These are phyloP conservation scores for Melanerpes formicivorus DNA, from an alignment of 2,113 vertebrate genomes.

Conservation along the genomic window DNA sequence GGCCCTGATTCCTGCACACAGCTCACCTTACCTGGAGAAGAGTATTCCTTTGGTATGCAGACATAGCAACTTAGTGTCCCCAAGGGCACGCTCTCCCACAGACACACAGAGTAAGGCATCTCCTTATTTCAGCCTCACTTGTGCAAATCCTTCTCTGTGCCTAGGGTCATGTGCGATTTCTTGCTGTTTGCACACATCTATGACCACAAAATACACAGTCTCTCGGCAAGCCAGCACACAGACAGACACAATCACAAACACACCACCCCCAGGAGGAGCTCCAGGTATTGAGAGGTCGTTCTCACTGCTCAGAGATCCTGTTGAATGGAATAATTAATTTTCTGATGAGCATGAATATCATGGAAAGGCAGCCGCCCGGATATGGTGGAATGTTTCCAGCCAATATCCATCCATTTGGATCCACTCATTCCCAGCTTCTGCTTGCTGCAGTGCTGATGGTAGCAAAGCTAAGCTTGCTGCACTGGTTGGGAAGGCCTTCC, in stretches of 20 bases:
- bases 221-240: neutral
- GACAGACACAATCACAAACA: neutral
- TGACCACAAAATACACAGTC: neutral
- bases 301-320: neutral
- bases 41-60: neutral
- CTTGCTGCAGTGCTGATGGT: constrained; percentile 33
- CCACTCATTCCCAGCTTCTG: constrained; percentile 39
- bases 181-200: neutral
- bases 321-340: constrained; percentile 55
- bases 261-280: constrained; percentile 1
- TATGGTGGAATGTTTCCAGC: constrained; percentile 35
- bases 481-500: neutral
- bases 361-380: constrained; percentile 1
- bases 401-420: constrained; percentile 51
- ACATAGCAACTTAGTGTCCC: neutral
- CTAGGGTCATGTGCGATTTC: neutral
- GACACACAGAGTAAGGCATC: neutral
- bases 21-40: neutral
- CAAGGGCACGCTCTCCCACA: neutral
- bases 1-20: neutral
- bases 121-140: neutral
- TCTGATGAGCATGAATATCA: constrained; percentile 25
- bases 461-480: constrained; percentile 26
- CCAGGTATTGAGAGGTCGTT: constrained; percentile 37
- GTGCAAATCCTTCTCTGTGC: neutral